A percentile compares a stretch with the other conserved stretches of the same genome.
These are phyloP conservation scores for Poecilia gillii DNA, from an alignment of 2,797 vertebrate genomes.

Conservation along the genomic window DNA sequence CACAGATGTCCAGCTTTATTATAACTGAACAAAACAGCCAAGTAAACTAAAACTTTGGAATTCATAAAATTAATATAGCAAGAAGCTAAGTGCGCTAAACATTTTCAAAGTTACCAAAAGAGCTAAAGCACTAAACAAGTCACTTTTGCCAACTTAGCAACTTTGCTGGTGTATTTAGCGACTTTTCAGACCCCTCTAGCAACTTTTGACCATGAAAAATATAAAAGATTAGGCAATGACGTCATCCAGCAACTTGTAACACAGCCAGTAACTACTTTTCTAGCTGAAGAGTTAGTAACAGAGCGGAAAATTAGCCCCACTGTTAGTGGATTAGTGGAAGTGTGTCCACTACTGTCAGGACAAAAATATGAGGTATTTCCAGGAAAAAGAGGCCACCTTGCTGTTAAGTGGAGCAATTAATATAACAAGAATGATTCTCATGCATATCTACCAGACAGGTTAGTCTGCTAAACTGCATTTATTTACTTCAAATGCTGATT, in stretches of 20 bases:
- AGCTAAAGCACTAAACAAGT: not conserved
- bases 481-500: constrained; percentile 40
- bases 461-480: constrained; percentile 38
- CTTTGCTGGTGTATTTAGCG: not conserved
- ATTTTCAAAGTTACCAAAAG: not conserved
- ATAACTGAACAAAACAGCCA: not conserved
- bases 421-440: constrained; percentile 24
- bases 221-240: not conserved
- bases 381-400: constrained; percentile 12
- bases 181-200: not conserved
- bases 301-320: not conserved
- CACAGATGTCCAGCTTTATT: not conserved
- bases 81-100: not conserved
- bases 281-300: not conserved
- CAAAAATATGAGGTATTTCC: constrained; percentile 29
- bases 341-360: constrained; percentile 24
- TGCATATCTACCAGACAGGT: constrained; percentile 25
- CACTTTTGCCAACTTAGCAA: not conserved
- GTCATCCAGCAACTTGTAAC: not conserved
- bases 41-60: not conserved
- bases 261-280: not conserved
- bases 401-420: constrained; percentile 32
- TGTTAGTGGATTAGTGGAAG: not conserved
- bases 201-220: not conserved
- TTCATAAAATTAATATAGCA: not conserved